Base-by-base conservation (phyloP, 2,888 invertebrate species). In the Lithophane semibrunnea region DNA sequence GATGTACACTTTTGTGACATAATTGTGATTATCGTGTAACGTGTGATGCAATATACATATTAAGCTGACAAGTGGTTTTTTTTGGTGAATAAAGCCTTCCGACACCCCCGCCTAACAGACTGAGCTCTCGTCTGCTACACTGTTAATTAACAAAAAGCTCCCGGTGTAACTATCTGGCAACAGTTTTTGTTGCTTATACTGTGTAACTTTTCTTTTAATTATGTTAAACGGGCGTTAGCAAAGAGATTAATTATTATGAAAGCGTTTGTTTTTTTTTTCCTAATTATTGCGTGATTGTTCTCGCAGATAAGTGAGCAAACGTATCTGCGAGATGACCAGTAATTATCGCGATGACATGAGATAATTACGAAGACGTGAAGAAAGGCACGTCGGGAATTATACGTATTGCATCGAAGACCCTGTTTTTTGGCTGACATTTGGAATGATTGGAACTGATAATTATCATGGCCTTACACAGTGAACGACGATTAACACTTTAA, bases 301-400 rank as follows among this genome's bases (percentile, higher is more conserved):
- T 37, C 37, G 37, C 37, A 37, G 37, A 37, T 37, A 37, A 37
- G 37, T 37, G 37, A 3, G 73, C 80, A 66, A 72, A 87, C 80
- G 73, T 71, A 85, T 79, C 69, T 74, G 69, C 67, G 60, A 67
- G 81, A 84, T 68, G 83, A 75, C 72, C 83, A 72, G 84, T 86
- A 86, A 90, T 89, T 88, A 90, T 85, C 70, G 65, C 72, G 79
- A 84, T 83, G 88, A 84, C 85, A 89, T 86, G 88, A 76, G 78
- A 88, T 88, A 87, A 88, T 89, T 85, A 81, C 71, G 68, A 54
- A 79, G 78, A 73, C 67, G 80, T 81, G 84, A 81, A 85, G 79
- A 82, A 84, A 80, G 78, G 56, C 71, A 80, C 81, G 77, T 76
- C 82, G 83, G 73, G 84, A 86, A 87, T 89, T 80, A 77, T 73